Conservation (phyloP, 2,888 invertebrate genomes). For the Seladonia tumulorum region DNA sequence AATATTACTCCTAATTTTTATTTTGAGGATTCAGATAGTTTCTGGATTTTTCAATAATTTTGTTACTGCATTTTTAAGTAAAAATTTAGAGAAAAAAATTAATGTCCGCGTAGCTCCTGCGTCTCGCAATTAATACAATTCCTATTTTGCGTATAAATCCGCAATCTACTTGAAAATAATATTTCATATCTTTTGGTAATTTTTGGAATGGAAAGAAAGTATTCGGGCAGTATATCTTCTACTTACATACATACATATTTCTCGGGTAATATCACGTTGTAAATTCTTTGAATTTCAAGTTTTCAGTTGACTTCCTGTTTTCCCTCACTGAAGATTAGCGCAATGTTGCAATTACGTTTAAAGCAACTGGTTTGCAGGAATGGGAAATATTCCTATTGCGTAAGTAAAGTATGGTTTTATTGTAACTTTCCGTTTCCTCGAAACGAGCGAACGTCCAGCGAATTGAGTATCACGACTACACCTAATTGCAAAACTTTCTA, state of each 20-base stretch:
- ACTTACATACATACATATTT: background rate
- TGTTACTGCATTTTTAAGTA: too few relatives aligned
- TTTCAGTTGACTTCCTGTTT: background rate
- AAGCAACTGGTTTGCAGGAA: background rate
- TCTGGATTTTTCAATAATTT: too few relatives aligned
- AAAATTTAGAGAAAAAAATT: too few relatives aligned
- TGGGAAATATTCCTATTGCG: background rate
- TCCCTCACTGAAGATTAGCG: background rate
- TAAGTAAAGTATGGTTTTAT: background rate
- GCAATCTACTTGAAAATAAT: background rate
- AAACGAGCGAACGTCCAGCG: background rate
- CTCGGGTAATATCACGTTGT: background rate
- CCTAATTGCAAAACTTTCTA: background rate
- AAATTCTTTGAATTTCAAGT: background rate
- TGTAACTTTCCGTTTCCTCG: background rate
- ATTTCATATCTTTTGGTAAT: background rate
- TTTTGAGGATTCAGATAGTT: too few relatives aligned
- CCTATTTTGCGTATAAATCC: too few relatives aligned
- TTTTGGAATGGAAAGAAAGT: too few relatives aligned
- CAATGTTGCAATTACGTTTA: background rate
- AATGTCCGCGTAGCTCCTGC: too few relatives aligned
- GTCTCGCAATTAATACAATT: too few relatives aligned
- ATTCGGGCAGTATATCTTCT: background rate
- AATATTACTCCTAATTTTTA: too few relatives aligned
- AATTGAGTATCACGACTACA: background rate